A percentile compares a stretch with the other conserved stretches of the same genome.
Conservation (phyloP, 2,888 invertebrate species). For the Parapristionchus giblindavisi region DNA sequence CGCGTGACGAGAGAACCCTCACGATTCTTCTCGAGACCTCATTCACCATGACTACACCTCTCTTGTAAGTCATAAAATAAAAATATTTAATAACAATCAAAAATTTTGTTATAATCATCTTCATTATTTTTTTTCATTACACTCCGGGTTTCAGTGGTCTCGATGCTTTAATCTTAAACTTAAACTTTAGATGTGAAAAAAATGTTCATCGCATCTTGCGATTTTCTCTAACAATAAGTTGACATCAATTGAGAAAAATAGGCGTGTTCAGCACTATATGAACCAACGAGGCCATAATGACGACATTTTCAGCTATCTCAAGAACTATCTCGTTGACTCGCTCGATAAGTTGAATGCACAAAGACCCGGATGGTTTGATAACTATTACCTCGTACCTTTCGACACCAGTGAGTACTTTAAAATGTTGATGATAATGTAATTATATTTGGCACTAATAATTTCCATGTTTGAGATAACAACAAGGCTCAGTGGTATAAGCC, state of each 20-base stretch:
- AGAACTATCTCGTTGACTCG: conserved; percentile 45
- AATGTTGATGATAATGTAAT: too few relatives aligned
- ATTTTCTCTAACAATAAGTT: too few relatives aligned
- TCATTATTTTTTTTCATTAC: too few relatives aligned
- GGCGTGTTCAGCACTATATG: not conserved
- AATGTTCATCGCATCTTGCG: too few relatives aligned
- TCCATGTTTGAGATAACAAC: conserved; percentile 50
- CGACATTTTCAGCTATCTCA: conserved; percentile 2
- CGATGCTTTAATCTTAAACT: too few relatives aligned
- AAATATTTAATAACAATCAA: too few relatives aligned
- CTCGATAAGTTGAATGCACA: conserved; percentile 47
- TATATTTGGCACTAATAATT: not conserved
- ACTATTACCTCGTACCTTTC: conserved; percentile 60
- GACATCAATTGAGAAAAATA: too few relatives aligned
- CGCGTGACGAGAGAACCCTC: conserved; percentile 53
- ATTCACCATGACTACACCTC: conserved; percentile 52
- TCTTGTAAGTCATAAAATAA: conserved; percentile 49
- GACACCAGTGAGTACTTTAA: conserved; percentile 55
- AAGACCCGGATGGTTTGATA: conserved; percentile 58
- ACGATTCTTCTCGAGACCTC: conserved; percentile 59
- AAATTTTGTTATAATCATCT: too few relatives aligned
- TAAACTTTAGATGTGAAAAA: too few relatives aligned
- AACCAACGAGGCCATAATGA: not conserved
- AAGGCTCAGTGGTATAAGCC: conserved; percentile 50
- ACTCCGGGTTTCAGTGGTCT: too few relatives aligned